Base-by-base conservation (phyloP, 2,888 invertebrate genomes). In the Chalcis sispes region DNA sequence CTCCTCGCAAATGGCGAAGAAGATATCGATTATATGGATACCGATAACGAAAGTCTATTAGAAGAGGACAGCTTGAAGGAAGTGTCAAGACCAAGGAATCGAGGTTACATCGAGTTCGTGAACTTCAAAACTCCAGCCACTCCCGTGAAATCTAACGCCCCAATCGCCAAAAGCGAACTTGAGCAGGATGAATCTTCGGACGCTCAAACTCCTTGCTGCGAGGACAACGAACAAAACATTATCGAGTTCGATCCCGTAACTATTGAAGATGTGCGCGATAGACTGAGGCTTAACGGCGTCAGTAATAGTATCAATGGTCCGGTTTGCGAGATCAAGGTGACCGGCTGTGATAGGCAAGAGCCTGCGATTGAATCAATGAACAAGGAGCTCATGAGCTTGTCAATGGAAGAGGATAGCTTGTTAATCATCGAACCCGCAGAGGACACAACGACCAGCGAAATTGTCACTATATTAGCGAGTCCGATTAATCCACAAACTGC, bases 1-100 rank as follows among this genome's bases (percentile, higher is more conserved):
- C 81, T 87, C 10, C 80, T 89, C 27, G 83, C 84, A 1, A 86
- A 85, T 23, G 94, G 95, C 65, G 95, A 95, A 65, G 95, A 95
- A 65, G 94, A 95, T 84, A 94, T 96, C 80, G 95, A 95, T 84
- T 96, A 94, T 84, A 96, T 95, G 90, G 96, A 96, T 85, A 95
- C 95, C 0, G 95, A 95, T 0, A 95, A 94, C 0, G 95, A 95
- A 84, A 94, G 94, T n/a, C 92, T 94, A 23, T 92, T 93, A 18
- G 88, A 93, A 2, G 88, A 93, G 5, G 94, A 94, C 81, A 92
- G 91, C 15, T 89, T 91, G 42, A 87, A 89, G 64, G 91, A 91
- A 3, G 90, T 90, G 40, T 89, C 90, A 0, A 78, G 90, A 70
- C 82, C 91, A 15, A 91, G 91, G 77, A 93, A 93, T 86, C 91